Evolutionary conservation across 2,797 vertebrate genomes (phyloP).

Genomic region (Falco concolor): DNA sequence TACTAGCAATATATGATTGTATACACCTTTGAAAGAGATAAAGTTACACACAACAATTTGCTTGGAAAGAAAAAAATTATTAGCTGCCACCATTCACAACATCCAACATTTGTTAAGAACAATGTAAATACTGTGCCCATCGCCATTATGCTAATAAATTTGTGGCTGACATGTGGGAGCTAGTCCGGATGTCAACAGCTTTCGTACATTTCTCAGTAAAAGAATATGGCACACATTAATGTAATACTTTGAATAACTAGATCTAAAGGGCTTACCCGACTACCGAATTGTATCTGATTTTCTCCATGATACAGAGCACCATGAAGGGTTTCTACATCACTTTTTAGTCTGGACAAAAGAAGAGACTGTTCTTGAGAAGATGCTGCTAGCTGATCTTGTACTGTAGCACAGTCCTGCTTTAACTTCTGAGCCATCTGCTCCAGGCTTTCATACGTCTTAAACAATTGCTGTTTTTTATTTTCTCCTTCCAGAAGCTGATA

Average conservation of each 20-base stretch:
- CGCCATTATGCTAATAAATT: background rate
- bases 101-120: background rate
- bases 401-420: slow-evolving; percentile 69
- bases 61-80: background rate
- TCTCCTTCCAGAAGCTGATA: slow-evolving; percentile 82
- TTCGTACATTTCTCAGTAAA: background rate
- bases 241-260: background rate
- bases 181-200: background rate
- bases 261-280: slow-evolving; percentile 75
- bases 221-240: background rate
- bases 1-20: background rate
- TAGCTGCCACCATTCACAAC: background rate
- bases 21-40: background rate
- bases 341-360: slow-evolving; percentile 70
- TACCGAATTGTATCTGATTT: slow-evolving; percentile 80
- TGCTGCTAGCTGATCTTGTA: slow-evolving; percentile 71
- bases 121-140: background rate
- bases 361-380: slow-evolving; percentile 74
- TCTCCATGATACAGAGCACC: slow-evolving; percentile 78
- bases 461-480: slow-evolving; percentile 77
- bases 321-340: slow-evolving; percentile 75
- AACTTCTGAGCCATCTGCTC: slow-evolving; percentile 78
- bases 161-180: background rate
- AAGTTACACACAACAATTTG: background rate
- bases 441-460: slow-evolving; percentile 82